Percentiles rank a stretch among this genome's conserved stretches.
phyloP scores from a whole-genome alignment of 1,140 invertebrate species.

The Apis laboriosa region DNA sequence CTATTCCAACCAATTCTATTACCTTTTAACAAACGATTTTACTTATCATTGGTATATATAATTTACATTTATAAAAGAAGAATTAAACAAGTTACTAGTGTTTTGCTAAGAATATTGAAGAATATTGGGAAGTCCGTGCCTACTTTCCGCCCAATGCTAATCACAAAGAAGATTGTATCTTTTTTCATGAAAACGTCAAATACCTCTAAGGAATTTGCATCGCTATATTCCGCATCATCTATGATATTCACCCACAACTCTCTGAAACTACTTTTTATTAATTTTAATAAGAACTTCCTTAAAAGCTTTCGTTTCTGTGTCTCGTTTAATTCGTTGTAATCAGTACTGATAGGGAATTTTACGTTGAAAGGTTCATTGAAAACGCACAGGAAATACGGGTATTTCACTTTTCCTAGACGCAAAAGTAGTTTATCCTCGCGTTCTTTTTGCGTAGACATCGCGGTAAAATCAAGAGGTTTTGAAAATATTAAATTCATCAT shows the following conservation, averaged over 20 bases:
- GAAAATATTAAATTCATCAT: slow-evolving; percentile 78
- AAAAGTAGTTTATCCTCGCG: slow-evolving; percentile 76
- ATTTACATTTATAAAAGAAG: background rate
- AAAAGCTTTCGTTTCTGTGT: slow-evolving; percentile 70
- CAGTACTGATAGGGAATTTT: slow-evolving; percentile 75
- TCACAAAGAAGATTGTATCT: slow-evolving; percentile 69
- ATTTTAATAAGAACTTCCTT: slow-evolving; percentile 71
- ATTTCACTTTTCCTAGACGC: slow-evolving; percentile 68
- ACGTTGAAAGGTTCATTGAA: slow-evolving; percentile 83
- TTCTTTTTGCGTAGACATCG: slow-evolving; percentile 70
- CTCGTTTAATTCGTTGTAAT: slow-evolving; percentile 68
- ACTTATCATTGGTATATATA: background rate
- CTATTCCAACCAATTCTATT: slow-evolving; percentile 72
- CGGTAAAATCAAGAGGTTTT: slow-evolving; percentile 75
- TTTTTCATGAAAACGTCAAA: slow-evolving; percentile 75
- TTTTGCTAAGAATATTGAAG: slow-evolving; percentile 53
- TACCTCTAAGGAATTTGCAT: slow-evolving; percentile 81
- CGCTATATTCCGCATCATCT: slow-evolving; percentile 81
- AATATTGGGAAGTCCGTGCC: slow-evolving; percentile 57
- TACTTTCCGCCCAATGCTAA: slow-evolving; percentile 68
- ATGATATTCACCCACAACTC: slow-evolving; percentile 81
- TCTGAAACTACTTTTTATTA: slow-evolving; percentile 72
- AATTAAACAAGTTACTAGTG: slow-evolving; percentile 63
- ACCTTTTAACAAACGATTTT: slow-evolving; percentile 52
- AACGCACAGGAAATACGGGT: slow-evolving; percentile 76